phyloP scores from a whole-genome alignment of 2,888 invertebrate species.

The Elysia crispata region DNA sequence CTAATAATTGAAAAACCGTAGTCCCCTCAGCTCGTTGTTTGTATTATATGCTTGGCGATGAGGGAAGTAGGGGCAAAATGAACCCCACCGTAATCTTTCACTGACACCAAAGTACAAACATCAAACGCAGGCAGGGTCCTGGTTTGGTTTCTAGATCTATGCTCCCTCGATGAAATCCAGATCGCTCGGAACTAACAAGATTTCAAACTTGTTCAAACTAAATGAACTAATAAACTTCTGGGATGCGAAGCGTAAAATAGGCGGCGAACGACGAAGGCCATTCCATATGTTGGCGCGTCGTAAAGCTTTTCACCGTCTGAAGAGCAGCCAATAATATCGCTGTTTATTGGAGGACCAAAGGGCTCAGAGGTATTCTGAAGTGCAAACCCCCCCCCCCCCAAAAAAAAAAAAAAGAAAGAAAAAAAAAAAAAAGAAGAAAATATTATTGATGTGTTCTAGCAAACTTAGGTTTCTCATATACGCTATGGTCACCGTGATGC shows the following conservation, averaged over 20 bases:
- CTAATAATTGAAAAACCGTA: too few relatives aligned
- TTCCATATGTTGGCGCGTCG: constrained; percentile 27
- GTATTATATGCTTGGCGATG: too few relatives aligned
- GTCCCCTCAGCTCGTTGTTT: too few relatives aligned
- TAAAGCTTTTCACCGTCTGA: constrained; percentile 5
- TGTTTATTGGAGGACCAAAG: too few relatives aligned
- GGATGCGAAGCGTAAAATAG: constrained; percentile 34
- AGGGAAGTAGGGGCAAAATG: too few relatives aligned
- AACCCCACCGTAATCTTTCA: too few relatives aligned
- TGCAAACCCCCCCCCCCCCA: too few relatives aligned
- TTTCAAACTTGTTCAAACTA: constrained; percentile 46
- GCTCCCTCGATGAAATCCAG: constrained; percentile 29
- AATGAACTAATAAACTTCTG: constrained; percentile 46
- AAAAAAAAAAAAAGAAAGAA: too few relatives aligned
- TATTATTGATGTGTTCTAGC: not conserved
- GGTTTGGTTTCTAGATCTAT: constrained; percentile 24
- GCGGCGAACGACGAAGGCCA: not conserved
- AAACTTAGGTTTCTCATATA: not conserved
- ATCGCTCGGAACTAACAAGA: constrained; percentile 44
- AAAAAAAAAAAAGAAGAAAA: too few relatives aligned
- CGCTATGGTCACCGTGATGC: not conserved
- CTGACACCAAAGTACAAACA: too few relatives aligned
- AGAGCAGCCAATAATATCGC: too few relatives aligned
- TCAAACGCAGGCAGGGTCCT: not conserved
- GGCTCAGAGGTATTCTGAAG: too few relatives aligned